These are phyloP conservation scores for Hemistola chrysoprasaria DNA, from an alignment of 2,888 invertebrate genomes.

Conservation along the genomic window DNA sequence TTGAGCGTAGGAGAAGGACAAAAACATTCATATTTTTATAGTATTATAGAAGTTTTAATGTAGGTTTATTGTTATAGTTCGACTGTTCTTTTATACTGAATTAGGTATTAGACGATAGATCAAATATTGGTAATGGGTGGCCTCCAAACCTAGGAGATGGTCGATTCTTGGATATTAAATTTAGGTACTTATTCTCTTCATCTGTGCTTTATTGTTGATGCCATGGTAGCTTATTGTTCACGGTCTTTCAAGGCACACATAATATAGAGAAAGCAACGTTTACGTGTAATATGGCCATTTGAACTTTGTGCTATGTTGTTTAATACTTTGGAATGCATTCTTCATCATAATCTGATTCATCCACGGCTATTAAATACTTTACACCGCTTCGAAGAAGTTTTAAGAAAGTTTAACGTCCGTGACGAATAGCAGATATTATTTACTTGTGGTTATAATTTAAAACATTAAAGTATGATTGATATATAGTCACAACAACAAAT, in stretches of 20 bases:
- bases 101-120: too few relatives aligned
- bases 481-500: slow-evolving; percentile 48
- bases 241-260: too few relatives aligned
- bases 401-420: slow-evolving; percentile 18
- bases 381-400: slow-evolving; percentile 24
- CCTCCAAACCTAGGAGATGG: slow-evolving; percentile 5
- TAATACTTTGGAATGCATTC: slow-evolving; percentile 11
- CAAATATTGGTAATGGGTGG: too few relatives aligned
- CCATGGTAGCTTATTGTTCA: too few relatives aligned
- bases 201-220: too few relatives aligned
- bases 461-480: slow-evolving; percentile 47
- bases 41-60: neutral
- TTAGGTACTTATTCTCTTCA: too few relatives aligned
- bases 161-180: slow-evolving; percentile 13
- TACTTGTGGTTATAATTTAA: slow-evolving; percentile 37
- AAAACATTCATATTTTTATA: slow-evolving; percentile 7
- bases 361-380: slow-evolving; percentile 23
- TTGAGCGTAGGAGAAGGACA: slow-evolving; percentile 22
- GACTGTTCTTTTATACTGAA: too few relatives aligned
- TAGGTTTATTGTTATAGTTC: too few relatives aligned
- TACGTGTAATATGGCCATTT: too few relatives aligned
- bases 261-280: too few relatives aligned
- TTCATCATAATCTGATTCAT: slow-evolving; percentile 28
- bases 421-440: slow-evolving; percentile 26
- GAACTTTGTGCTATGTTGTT: too few relatives aligned